Evolutionary conservation across 2,113 vertebrate genomes (phyloP), one percentile per base, ranked within the genome.

Genomic region (Pandion haliaetus): DNA sequence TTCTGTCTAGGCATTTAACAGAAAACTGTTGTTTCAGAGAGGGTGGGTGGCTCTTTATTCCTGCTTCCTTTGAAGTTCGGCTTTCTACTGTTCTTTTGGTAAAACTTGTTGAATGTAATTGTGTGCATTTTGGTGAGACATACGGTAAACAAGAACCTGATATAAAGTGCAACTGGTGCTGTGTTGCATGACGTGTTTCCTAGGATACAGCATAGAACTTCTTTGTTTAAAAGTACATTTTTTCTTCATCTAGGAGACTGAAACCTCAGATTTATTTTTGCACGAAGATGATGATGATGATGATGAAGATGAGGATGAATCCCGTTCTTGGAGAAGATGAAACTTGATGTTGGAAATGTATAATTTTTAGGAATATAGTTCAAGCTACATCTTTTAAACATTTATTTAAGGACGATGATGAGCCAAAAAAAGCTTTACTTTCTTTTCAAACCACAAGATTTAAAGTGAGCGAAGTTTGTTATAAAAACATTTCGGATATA

Each of bases 241-340:
- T 34, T 94, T 70, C 54, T 92, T 76, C 95, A 31, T 88, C 87
- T 95, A 99, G 99, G 99, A 99, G 97, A 98, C 99, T 47, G 98
- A 98, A 73, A 98, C 99, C 85, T 98, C 99, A 62, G 98, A 98
- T 95, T 98, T 99, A 96, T 98, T 99, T 98, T 98, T 99, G 84
- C 99, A 99, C 50, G 99, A 99, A 97, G 99, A 99, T 89, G 99
- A 99, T 31, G 99, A 99, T 2, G 99, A 99, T 1, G 99, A 99
- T 8, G 99, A 99, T 20, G 99, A 99, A 82, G 99, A 99, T 58
- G 99, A 99, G 96, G 98, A 99, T 69, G 99, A 99, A 95, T 99
- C 99, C 94, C 99, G 99, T 95, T 99, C 99, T 20, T 99, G 99
- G 99, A 98, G 99, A 97, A 99, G 99, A 99, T 99, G 99, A 99